Evolutionary conservation across 2,888 invertebrate species (phyloP).

Genomic region (Desoria tigrina): DNA sequence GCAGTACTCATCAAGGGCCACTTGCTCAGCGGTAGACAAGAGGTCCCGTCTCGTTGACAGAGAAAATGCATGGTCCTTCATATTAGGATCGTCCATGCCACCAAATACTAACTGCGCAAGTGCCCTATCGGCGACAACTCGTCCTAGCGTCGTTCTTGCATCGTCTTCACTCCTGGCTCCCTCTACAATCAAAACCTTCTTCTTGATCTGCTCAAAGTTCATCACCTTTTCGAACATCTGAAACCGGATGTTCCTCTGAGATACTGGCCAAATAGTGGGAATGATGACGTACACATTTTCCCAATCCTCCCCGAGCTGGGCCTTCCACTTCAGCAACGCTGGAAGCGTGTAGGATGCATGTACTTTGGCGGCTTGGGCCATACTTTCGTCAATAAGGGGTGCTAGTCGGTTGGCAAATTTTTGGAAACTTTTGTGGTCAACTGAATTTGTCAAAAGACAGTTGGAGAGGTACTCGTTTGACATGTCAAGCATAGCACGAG

Average conservation of each 20-base stretch:
- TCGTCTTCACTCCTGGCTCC: slow-evolving; percentile 29
- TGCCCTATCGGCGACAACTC: slow-evolving; percentile 29
- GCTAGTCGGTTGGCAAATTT: slow-evolving; percentile 18
- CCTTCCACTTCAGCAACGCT: no score
- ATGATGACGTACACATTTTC: slow-evolving; percentile 26
- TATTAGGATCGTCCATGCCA: neutral
- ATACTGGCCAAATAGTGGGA: slow-evolving; percentile 35
- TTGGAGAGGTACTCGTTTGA: neutral
- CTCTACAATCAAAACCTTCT: slow-evolving; percentile 24
- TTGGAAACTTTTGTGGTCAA: neutral
- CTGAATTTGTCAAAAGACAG: neutral
- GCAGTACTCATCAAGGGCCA: slow-evolving; percentile 21
- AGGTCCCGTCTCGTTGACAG: slow-evolving; percentile 32
- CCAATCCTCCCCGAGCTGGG: slow-evolving; percentile 26
- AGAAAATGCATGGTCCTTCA: slow-evolving; percentile 29
- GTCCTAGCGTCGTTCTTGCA: slow-evolving; percentile 31
- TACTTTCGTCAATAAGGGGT: slow-evolving; percentile 23
- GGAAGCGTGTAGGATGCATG: slow-evolving; percentile 23
- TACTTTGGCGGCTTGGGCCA: slow-evolving; percentile 23
- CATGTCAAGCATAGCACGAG: neutral
- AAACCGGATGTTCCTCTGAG: slow-evolving; percentile 24
- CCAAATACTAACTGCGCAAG: slow-evolving; percentile 29
- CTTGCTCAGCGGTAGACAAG: slow-evolving; percentile 8
- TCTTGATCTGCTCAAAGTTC: slow-evolving; percentile 17
- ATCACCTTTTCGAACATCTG: slow-evolving; percentile 29